Base-by-base conservation (phyloP, 1,140 invertebrate species). In the Drosophila pseudoananassae region DNA sequence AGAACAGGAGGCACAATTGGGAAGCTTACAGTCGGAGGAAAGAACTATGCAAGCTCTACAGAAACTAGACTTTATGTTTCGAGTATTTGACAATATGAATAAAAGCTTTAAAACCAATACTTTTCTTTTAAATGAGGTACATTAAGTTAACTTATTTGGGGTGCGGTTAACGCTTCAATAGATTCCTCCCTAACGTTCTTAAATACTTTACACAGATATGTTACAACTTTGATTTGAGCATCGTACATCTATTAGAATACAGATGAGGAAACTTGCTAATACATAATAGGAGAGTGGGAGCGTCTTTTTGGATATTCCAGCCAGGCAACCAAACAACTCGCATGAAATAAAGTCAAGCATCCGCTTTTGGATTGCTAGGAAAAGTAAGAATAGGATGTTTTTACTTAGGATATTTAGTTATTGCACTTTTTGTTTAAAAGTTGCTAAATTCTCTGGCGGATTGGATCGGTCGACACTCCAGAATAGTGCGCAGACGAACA, bases 221-320 rank as follows among this genome's bases (percentile, higher is more conserved):
- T 43, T 46, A 63, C 38, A 57, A 27, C 46, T 29, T 71, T 56
- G 53, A 70, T 63, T 78, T 77, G 65, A 43, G 59, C 76, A 74
- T 49, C 52, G 14, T 36, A 51, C 51, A 57, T 53, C 43, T 56
- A 72, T 14, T 45, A 64, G 25, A 51, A 27, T 47, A 45, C 38
- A 68, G 7, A n/a, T 14, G 12, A 46, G 43, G 43, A 49, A 38
- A 40, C 25, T 23, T 10, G n/a, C 45, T 43, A 61, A 31, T 65
- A 61, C 45, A 29, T 36, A n/a, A 12, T 36, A 12, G 33, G 33
- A 12, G 33, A 12, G 33, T 36, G 20, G 20, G 20, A 20, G 20
- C 20, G 20, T 10, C 12, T 36, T 36, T 36, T 36, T 36, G 10
- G 10, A 36, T n/a, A 36, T 12, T 36, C 14, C 40, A 43, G 40